These are phyloP conservation scores for Pipistrellus pygmaeus DNA, from an alignment of 2,797 vertebrate species.

Conservation along the genomic window DNA sequence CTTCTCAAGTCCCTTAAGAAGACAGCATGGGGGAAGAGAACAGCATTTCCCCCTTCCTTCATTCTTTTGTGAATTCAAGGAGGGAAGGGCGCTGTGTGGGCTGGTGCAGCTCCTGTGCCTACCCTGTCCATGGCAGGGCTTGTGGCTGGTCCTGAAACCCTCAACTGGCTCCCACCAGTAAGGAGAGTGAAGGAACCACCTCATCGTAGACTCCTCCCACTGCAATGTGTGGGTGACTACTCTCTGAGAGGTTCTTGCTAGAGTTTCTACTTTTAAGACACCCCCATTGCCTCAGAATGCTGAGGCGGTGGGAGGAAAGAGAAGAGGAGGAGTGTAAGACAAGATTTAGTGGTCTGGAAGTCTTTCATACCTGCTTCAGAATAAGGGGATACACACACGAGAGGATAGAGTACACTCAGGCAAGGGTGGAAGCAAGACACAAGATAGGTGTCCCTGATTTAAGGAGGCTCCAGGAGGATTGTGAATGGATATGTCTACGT, in stretches of 20 bases:
- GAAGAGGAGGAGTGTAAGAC: background rate
- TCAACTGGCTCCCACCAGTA: too few relatives aligned
- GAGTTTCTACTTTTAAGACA: background rate
- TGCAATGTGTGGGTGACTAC: background rate
- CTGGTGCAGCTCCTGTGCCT: background rate
- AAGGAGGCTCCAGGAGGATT: background rate
- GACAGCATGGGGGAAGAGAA: background rate
- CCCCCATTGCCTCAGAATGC: background rate
- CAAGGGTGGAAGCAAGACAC: background rate
- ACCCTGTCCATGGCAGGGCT: accelerated
- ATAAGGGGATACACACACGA: background rate
- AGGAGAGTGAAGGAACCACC: background rate
- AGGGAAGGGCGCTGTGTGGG: background rate
- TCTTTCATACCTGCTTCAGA: background rate
- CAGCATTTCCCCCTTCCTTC: accelerated
- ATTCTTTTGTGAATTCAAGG: background rate
- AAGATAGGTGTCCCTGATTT: background rate
- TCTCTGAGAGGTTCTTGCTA: background rate
- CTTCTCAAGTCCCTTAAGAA: background rate
- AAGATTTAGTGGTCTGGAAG: background rate
- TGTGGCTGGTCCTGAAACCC: accelerated
- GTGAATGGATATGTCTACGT: background rate
- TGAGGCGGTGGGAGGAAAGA: background rate
- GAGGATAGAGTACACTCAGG: background rate
- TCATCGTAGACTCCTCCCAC: accelerated